These are phyloP conservation scores for Ceyx margarethae DNA, from an alignment of 2,113 vertebrate genomes.

Conservation along the genomic window DNA sequence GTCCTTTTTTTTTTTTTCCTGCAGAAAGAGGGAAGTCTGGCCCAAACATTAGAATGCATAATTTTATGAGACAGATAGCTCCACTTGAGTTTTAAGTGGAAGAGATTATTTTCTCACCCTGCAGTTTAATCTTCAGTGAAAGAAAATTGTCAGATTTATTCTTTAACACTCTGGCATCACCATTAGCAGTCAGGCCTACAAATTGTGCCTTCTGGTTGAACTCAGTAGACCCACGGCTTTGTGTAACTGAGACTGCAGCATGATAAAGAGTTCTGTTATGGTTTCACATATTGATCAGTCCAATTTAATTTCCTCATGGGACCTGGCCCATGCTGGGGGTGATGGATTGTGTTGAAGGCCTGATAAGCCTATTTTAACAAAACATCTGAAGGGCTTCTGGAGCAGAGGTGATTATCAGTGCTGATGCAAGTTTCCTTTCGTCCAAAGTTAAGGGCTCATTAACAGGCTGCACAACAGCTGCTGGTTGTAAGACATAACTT, in stretches of 20 bases:
- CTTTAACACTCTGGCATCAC: background rate
- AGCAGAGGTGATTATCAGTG: slow-evolving; percentile 16
- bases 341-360: background rate
- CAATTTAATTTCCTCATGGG: slow-evolving; percentile 29
- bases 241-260: slow-evolving; percentile 14
- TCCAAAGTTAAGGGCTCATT: background rate
- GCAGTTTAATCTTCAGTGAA: slow-evolving; percentile 10
- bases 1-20: background rate
- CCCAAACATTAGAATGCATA: background rate
- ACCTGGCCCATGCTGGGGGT: background rate
- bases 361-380: slow-evolving; percentile 24
- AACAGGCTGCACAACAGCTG: slow-evolving; percentile 13
- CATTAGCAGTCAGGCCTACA: slow-evolving; percentile 5
- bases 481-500: background rate
- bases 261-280: background rate
- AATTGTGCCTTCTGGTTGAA: slow-evolving; percentile 37
- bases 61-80: background rate
- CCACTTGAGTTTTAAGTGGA: background rate
- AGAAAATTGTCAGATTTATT: background rate
- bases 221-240: background rate
- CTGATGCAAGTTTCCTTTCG: slow-evolving; percentile 6
- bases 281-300: slow-evolving; percentile 10
- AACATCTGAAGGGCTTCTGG: slow-evolving; percentile 21
- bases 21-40: background rate
- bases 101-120: background rate